Evolutionary conservation across 2,888 invertebrate species (phyloP).

Genomic region (Eucera pruinosa): DNA sequence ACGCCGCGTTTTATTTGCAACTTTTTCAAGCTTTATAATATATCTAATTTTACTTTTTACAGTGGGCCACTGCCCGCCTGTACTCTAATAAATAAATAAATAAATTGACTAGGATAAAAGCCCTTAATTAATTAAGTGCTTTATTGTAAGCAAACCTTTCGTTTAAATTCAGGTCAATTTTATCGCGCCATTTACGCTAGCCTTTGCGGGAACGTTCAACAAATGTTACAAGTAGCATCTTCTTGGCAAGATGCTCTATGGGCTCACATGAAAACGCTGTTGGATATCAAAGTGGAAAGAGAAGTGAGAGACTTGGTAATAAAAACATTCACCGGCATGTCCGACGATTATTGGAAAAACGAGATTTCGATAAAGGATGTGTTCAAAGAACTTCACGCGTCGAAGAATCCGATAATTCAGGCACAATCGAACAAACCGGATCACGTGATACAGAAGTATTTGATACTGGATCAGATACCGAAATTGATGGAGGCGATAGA

Average conservation of each 20-base stretch:
- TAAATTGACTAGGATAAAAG: too few relatives aligned
- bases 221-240: constrained; percentile 90
- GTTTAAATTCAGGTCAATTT: constrained; percentile 78
- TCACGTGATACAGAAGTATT: constrained; percentile 92
- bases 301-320: constrained; percentile 88
- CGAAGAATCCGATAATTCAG: constrained; percentile 86
- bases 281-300: constrained; percentile 94
- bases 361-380: constrained; percentile 89
- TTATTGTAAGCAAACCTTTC: too few relatives aligned
- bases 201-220: constrained; percentile 92
- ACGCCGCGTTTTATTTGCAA: too few relatives aligned
- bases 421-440: constrained; percentile 88
- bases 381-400: constrained; percentile 88
- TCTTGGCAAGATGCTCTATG: constrained; percentile 96
- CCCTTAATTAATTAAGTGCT: too few relatives aligned
- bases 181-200: constrained; percentile 82
- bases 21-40: not conserved
- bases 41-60: not conserved
- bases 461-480: constrained; percentile 93
- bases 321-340: constrained; percentile 86
- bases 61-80: too few relatives aligned
- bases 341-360: constrained; percentile 89
- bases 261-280: constrained; percentile 93
- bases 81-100: too few relatives aligned
- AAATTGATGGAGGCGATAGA: constrained; percentile 90